A percentile compares a stretch with the other conserved stretches of the same genome.
Evolutionary conservation across 1,140 invertebrate species (phyloP).

Genomic region (Triops cancriformis): DNA sequence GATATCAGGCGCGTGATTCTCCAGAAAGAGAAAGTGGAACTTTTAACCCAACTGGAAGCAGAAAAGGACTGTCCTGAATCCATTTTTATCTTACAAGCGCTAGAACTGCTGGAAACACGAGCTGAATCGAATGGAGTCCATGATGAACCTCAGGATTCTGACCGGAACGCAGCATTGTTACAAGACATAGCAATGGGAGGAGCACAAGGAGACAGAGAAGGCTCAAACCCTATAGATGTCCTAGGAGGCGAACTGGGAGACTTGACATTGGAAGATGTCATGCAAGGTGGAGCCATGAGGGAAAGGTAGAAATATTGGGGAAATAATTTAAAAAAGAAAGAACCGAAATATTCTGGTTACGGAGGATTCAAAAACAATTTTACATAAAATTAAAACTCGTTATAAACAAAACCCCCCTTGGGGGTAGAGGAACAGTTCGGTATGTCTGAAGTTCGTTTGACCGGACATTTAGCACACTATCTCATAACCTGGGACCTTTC

Average conservation of each 20-base stretch:
- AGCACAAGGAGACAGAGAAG: neutral
- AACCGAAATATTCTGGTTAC: too few species aligned
- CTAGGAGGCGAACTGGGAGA: neutral
- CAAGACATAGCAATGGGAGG: neutral
- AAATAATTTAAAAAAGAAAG: too few species aligned
- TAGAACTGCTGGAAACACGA: conserved; percentile 49
- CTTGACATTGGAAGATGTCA: conserved; percentile 12
- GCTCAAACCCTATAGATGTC: conserved; percentile 4
- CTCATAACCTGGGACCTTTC: too few species aligned
- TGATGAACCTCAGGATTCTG: neutral
- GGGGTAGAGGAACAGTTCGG: neutral
- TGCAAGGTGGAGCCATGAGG: neutral
- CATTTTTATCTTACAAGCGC: conserved; percentile 38
- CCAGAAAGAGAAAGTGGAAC: conserved; percentile 24
- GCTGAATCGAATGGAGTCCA: conserved; percentile 33
- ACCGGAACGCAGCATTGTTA: neutral
- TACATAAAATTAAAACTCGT: too few species aligned
- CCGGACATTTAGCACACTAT: too few species aligned
- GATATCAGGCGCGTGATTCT: conserved; percentile 38
- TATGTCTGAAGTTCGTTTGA: too few species aligned
- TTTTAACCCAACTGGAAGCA: conserved; percentile 24
- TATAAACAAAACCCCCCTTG: too few species aligned
- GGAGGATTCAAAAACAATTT: too few species aligned
- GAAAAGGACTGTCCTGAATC: conserved; percentile 29
- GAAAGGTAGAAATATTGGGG: neutral